These are phyloP conservation scores for Apolygus lucorum DNA, from an alignment of 1,140 invertebrate species.

Conservation along the genomic window DNA sequence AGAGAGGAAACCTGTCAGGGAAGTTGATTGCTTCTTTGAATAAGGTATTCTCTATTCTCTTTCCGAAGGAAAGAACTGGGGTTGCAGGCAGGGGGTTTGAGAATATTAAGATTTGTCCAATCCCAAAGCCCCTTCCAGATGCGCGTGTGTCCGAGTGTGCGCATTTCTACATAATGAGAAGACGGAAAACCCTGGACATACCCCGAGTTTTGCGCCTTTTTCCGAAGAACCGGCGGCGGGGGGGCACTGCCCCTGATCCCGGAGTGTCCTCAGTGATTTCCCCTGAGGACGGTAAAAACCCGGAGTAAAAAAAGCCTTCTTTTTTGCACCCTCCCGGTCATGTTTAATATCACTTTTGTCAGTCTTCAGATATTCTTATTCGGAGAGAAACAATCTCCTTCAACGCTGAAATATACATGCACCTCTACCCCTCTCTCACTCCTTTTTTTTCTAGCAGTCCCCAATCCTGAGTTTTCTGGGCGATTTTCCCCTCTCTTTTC, in stretches of 20 bases:
- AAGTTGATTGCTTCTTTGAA: not conserved
- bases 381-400: slow-evolving; percentile 26
- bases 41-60: not conserved
- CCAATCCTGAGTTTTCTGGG: not conserved
- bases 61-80: not conserved
- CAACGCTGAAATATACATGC: slow-evolving; percentile 24
- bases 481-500: not conserved
- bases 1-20: not conserved
- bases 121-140: not conserved
- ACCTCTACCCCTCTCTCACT: slow-evolving; percentile 2
- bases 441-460: too few species aligned
- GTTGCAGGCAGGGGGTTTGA: not conserved
- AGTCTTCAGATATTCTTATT: slow-evolving; percentile 27
- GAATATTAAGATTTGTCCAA: not conserved
- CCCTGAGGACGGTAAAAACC: slow-evolving; percentile 17
- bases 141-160: not conserved
- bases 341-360: slow-evolving; percentile 26
- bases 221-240: not conserved
- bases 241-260: not conserved
- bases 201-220: not conserved
- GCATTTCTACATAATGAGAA: not conserved
- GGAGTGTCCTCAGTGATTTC: slow-evolving; percentile 22
- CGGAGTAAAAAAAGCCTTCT: too few species aligned
- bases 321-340: slow-evolving; percentile 22
- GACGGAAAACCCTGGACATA: not conserved